These are phyloP conservation scores for Notodromas monacha DNA, from an alignment of 2,888 invertebrate genomes.

Conservation along the genomic window DNA sequence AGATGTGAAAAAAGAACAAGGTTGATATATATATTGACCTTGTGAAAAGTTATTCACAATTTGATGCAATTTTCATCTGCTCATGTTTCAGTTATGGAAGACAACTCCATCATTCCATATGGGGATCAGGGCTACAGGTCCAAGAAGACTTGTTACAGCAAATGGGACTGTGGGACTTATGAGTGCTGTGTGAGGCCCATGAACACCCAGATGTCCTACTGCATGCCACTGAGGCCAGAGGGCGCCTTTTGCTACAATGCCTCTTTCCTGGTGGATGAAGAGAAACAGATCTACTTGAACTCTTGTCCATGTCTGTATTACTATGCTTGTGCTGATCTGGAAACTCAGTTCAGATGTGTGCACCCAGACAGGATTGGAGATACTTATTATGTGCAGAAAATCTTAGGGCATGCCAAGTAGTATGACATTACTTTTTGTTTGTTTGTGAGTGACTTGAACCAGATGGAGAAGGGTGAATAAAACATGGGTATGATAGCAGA, in stretches of 20 bases:
- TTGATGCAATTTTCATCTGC: too few relatives aligned
- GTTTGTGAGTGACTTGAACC: too few relatives aligned
- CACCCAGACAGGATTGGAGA: constrained; percentile 1
- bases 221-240: constrained; percentile 1
- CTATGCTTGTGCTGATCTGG: constrained; percentile 1
- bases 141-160: neutral
- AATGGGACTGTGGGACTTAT: neutral
- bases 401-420: neutral
- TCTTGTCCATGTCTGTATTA: constrained; percentile 1
- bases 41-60: too few relatives aligned
- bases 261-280: constrained; percentile 1
- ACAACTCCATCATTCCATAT: too few relatives aligned
- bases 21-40: too few relatives aligned
- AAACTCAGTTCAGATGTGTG: neutral
- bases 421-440: too few relatives aligned
- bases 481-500: too few relatives aligned
- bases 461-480: too few relatives aligned
- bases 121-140: too few relatives aligned
- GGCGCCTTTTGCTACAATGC: neutral
- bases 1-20: too few relatives aligned
- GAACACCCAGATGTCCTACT: neutral
- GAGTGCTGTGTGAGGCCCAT: neutral
- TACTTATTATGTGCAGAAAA: constrained; percentile 1
- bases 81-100: too few relatives aligned
- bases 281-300: neutral